Conservation (phyloP, 2,888 invertebrate species). For the Ochropleura plecta region DNA sequence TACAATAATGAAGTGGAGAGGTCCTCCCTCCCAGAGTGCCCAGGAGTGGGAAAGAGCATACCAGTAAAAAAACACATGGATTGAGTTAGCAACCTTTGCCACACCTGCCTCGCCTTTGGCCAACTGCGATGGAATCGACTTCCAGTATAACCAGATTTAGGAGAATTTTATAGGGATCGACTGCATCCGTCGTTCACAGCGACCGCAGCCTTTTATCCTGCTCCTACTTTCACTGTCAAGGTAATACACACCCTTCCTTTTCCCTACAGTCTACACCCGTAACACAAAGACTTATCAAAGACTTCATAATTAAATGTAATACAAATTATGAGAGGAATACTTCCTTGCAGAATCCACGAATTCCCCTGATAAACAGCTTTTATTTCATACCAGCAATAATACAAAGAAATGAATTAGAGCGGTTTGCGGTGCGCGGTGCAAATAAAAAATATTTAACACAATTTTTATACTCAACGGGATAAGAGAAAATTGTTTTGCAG, state of each 20-base stretch:
- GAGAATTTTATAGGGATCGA: not conserved
- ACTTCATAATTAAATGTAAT: not conserved
- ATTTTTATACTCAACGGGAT: constrained; percentile 51
- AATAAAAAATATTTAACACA: constrained; percentile 37
- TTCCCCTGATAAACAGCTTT: not conserved
- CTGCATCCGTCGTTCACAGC: not conserved
- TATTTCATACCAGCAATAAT: constrained; percentile 21
- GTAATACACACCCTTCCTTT: too few species aligned
- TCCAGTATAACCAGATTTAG: not conserved
- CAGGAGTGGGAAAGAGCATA: too few species aligned
- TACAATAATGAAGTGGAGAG: too few species aligned
- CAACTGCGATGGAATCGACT: not conserved
- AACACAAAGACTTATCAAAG: not conserved
- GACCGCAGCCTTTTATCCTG: not conserved
- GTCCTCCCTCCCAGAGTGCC: too few species aligned
- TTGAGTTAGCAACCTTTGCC: not conserved
- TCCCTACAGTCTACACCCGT: not conserved
- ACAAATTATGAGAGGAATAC: not conserved
- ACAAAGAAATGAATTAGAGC: constrained; percentile 46
- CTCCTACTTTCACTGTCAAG: not conserved
- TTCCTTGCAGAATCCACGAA: not conserved
- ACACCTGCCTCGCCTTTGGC: not conserved
- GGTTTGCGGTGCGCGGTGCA: constrained; percentile 33
- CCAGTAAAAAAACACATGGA: not conserved
- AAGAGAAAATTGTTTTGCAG: constrained; percentile 53